Conservation (phyloP, 2,797 vertebrate genomes). For the Anabacerthia variegaticeps region DNA sequence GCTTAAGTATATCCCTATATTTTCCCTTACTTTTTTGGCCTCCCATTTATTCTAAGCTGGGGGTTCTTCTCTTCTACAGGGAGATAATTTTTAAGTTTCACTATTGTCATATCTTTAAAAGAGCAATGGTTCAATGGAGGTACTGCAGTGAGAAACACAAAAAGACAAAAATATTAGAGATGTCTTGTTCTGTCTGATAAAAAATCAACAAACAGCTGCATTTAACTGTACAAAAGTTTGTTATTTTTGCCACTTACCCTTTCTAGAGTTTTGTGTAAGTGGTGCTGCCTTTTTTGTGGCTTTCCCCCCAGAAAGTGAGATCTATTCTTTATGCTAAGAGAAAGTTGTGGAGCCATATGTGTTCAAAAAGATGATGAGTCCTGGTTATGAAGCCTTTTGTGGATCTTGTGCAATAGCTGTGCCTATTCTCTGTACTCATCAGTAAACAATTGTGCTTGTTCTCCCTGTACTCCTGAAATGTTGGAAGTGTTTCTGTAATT, state of each 20-base stretch:
- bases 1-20: background rate
- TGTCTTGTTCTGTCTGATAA: background rate
- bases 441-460: constrained; percentile 45
- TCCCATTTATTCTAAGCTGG: background rate
- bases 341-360: background rate
- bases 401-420: constrained; percentile 21
- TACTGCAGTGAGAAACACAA: background rate
- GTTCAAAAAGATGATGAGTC: background rate
- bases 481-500: constrained; percentile 66
- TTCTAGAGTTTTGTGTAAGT: background rate
- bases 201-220: background rate
- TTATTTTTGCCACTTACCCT: background rate
- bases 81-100: background rate
- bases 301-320: background rate
- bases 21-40: background rate
- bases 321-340: background rate
- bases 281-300: background rate
- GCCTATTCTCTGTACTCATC: constrained; percentile 27
- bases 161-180: background rate
- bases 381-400: constrained; percentile 6
- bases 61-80: background rate
- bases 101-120: background rate
- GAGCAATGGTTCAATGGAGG: background rate
- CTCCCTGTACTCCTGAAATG: constrained; percentile 62
- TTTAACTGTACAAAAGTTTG: background rate